Conservation (phyloP, 2,888 invertebrate species). For the Phasia obesa region DNA sequence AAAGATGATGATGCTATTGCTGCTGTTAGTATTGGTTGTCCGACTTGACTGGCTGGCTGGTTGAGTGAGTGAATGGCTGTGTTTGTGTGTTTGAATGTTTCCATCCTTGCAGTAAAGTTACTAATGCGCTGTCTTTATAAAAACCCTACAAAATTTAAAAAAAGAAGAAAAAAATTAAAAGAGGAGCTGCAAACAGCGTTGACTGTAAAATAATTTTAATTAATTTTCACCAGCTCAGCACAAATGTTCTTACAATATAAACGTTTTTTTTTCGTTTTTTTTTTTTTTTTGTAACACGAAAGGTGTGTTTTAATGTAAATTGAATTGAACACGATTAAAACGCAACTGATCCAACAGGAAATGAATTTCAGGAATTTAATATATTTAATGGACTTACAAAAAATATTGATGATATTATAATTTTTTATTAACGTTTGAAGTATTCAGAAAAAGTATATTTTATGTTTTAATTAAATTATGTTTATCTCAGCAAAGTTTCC, state of each 20-base stretch:
- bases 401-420: slow-evolving; percentile 1
- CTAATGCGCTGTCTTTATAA: slow-evolving; percentile 46
- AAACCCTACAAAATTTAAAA: slow-evolving; percentile 16
- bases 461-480: slow-evolving; percentile 66
- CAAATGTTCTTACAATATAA: slow-evolving; percentile 66
- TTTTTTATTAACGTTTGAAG: slow-evolving; percentile 7
- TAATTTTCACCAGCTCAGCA: slow-evolving; percentile 82
- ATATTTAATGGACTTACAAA: slow-evolving; percentile 14
- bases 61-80: not conserved
- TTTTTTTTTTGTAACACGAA: slow-evolving; percentile 39
- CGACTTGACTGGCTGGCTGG: not conserved
- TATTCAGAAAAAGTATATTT: slow-evolving; percentile 33
- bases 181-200: slow-evolving; percentile 30
- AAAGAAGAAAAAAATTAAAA: slow-evolving; percentile 15
- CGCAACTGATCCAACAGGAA: slow-evolving; percentile 9
- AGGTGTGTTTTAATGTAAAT: slow-evolving; percentile 58
- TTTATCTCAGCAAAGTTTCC: slow-evolving; percentile 51
- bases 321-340: slow-evolving; percentile 41
- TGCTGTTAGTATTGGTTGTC: not conserved
- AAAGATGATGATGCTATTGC: slow-evolving; percentile 44
- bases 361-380: slow-evolving; percentile 48
- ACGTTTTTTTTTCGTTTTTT: slow-evolving; percentile 21
- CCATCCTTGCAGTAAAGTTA: slow-evolving; percentile 34
- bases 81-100: slow-evolving; percentile 16
- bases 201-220: slow-evolving; percentile 78